Conservation (phyloP, 2,797 vertebrate genomes). For the Margarornis squamiger region DNA sequence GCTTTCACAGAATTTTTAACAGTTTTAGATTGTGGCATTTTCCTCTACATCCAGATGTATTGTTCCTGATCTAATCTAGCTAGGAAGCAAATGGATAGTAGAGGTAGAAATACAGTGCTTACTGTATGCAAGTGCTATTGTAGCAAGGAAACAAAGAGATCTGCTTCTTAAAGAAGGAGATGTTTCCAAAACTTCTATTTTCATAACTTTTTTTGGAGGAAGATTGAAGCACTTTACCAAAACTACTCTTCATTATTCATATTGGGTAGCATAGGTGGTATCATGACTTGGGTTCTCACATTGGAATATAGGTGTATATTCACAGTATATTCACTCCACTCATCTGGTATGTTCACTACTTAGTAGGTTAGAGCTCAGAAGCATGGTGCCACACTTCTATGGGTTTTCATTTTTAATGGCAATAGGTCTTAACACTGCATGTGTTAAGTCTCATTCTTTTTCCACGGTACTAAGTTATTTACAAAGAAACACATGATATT, state of each 20-base stretch:
- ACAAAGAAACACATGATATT: background rate
- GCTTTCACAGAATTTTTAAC: constrained; percentile 2
- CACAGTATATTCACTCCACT: background rate
- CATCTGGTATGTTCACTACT: background rate
- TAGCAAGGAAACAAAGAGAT: constrained; percentile 53
- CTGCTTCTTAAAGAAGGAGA: constrained; percentile 60
- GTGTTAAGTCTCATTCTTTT: constrained; percentile 12
- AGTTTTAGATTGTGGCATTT: constrained; percentile 13
- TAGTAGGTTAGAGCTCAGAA: constrained; percentile 13
- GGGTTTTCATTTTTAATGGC: constrained; percentile 16
- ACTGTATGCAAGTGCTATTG: constrained; percentile 37
- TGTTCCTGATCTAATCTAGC: background rate
- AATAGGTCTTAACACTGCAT: background rate
- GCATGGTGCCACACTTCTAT: background rate
- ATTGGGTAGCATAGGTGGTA: background rate
- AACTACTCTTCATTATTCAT: constrained; percentile 46
- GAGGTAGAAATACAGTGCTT: constrained; percentile 16
- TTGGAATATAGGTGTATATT: background rate
- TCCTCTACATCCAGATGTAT: background rate
- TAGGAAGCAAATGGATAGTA: constrained; percentile 23
- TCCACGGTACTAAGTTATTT: background rate
- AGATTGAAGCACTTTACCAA: constrained; percentile 68
- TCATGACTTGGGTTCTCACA: background rate
- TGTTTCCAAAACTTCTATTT: constrained; percentile 62
- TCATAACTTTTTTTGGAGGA: constrained; percentile 40